phyloP scores from a whole-genome alignment of 2,113 vertebrate species.

The Hylia prasina region DNA sequence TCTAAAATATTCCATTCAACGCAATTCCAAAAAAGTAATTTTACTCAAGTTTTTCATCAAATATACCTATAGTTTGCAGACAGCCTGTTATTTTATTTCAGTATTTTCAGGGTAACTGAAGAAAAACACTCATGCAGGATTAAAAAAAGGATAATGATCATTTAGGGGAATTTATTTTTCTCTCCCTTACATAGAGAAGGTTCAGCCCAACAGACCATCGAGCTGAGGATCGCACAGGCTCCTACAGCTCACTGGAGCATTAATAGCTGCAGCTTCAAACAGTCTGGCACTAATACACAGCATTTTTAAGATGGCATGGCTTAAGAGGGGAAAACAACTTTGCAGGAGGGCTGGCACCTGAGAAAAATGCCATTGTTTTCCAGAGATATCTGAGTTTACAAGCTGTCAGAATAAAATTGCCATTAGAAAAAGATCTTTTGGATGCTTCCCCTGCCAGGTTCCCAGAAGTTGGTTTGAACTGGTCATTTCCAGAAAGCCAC shows the following conservation, averaged over 20 bases:
- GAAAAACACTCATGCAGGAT: not conserved
- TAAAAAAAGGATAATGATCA: not conserved
- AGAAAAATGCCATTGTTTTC: constrained; percentile 29
- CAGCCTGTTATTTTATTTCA: not conserved
- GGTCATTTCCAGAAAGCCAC: constrained; percentile 33
- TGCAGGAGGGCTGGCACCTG: constrained; percentile 13
- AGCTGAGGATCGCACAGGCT: not conserved
- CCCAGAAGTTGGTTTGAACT: not conserved
- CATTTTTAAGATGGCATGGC: not conserved
- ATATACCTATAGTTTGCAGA: not conserved
- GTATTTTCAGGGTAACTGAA: not conserved
- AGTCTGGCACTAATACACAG: constrained; percentile 2
- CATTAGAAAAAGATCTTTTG: constrained; percentile 13
- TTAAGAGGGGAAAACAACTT: not conserved
- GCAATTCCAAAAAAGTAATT: constrained; percentile 22
- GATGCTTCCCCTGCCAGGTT: not conserved
- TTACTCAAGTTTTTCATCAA: constrained; percentile 8
- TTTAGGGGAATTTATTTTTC: not conserved
- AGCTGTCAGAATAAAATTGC: constrained; percentile 22
- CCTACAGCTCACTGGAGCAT: not conserved
- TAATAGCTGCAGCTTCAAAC: constrained; percentile 5
- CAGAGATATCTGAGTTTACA: constrained; percentile 12
- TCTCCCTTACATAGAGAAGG: not conserved
- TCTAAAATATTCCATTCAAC: constrained; percentile 37
- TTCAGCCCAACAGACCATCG: not conserved